Conservation (phyloP, 2,888 invertebrate genomes). For the Sicus ferrugineus region DNA sequence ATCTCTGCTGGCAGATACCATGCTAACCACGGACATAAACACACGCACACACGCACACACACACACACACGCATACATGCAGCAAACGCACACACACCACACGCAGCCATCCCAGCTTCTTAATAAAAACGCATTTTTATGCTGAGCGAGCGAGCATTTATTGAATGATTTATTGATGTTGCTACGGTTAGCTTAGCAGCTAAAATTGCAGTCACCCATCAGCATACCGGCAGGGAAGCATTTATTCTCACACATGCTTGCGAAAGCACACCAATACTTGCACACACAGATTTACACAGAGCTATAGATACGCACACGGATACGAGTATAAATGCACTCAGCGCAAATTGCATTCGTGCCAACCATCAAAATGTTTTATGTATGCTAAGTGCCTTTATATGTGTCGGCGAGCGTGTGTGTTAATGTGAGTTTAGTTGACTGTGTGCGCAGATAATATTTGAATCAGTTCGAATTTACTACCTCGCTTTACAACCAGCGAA, state of each 20-base stretch:
- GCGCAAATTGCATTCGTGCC: conserved; percentile 12
- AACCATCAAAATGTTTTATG: too few relatives aligned
- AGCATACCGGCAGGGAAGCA: background rate
- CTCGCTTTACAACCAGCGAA: too few relatives aligned
- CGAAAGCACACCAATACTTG: conserved; percentile 26
- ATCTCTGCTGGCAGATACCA: background rate
- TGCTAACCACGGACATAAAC: background rate
- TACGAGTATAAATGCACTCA: conserved; percentile 19
- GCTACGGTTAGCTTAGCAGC: conserved; percentile 60
- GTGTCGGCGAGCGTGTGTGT: too few relatives aligned
- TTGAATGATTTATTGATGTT: conserved; percentile 63
- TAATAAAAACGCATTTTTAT: background rate
- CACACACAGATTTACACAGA: conserved; percentile 24
- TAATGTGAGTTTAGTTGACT: too few relatives aligned
- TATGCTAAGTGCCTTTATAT: too few relatives aligned
- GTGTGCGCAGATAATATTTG: too few relatives aligned
- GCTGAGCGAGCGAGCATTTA: conserved; percentile 49
- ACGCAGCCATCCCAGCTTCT: background rate
- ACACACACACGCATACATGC: conserved; percentile 30
- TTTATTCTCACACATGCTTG: conserved; percentile 27
- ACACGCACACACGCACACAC: conserved; percentile 1
- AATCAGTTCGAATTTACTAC: too few relatives aligned
- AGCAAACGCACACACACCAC: conserved; percentile 31
- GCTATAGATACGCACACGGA: conserved; percentile 29
- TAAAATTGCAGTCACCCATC: conserved; percentile 36